A percentile compares a stretch with the other conserved stretches of the same genome.
phyloP scores from a whole-genome alignment of 35 echinoderm and acorn worm species.

The Lytechinus variegatus region DNA sequence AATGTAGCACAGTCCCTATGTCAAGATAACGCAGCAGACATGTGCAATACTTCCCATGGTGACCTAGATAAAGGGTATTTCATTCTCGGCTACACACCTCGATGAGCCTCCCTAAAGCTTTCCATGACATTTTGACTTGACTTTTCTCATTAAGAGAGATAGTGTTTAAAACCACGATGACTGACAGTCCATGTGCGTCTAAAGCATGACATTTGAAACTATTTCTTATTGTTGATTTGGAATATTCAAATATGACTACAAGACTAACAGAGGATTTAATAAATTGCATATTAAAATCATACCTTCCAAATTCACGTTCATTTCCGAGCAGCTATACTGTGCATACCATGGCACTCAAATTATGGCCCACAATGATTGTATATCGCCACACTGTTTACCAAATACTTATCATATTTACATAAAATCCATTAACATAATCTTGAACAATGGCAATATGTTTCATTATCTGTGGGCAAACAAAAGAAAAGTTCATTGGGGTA shows the following conservation, averaged over 20 bases:
- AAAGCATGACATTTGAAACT: not conserved
- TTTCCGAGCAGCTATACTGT: not conserved
- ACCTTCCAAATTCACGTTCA: not conserved
- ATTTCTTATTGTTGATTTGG: not conserved
- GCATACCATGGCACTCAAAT: not conserved
- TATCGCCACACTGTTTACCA: not conserved
- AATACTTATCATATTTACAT: not conserved
- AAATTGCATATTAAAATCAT: not conserved
- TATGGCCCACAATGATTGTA: not conserved
- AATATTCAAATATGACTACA: not conserved
- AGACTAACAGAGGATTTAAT: not conserved
- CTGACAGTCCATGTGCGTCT: not conserved
- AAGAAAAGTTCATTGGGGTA: not conserved
- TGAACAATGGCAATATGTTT: not conserved
- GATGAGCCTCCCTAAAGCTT: not conserved
- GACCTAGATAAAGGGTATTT: not conserved
- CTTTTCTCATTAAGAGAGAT: slow-evolving; percentile 2
- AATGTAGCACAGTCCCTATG: not conserved
- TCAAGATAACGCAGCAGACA: not conserved
- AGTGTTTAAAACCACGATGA: slow-evolving; percentile 4
- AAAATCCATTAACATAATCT: not conserved
- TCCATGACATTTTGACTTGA: not conserved
- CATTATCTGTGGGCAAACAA: not conserved
- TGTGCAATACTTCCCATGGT: not conserved
- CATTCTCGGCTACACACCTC: not conserved